Percentiles rank a stretch among this genome's conserved stretches.
Conservation (phyloP, 2,888 invertebrate genomes). For the Melanostoma scalare region DNA sequence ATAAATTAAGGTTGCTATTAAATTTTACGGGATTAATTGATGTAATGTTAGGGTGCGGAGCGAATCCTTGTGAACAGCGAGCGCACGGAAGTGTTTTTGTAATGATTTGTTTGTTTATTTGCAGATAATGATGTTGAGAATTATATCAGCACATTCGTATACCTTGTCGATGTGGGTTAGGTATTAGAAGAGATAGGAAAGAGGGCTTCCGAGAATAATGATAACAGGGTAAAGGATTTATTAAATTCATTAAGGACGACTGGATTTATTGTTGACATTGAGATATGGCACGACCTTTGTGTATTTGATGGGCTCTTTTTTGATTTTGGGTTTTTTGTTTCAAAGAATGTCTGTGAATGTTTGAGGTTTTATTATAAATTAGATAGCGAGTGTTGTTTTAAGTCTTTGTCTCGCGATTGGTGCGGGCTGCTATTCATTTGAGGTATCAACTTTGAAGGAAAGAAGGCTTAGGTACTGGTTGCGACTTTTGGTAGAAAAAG, state of each 20-base stretch:
- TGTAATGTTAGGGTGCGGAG: slow-evolving; percentile 41
- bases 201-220: background rate
- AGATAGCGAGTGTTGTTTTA: no score
- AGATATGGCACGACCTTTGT: slow-evolving; percentile 7
- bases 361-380: slow-evolving; percentile 3
- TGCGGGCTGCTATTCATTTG: no score
- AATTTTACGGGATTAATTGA: slow-evolving; percentile 60
- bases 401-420: no score
- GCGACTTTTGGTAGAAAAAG: no score
- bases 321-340: background rate
- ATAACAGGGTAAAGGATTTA: slow-evolving; percentile 14
- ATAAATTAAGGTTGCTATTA: slow-evolving; percentile 44
- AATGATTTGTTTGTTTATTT: slow-evolving; percentile 51
- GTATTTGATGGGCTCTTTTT: slow-evolving; percentile 5
- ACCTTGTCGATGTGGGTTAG: background rate
- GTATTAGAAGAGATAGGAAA: no score
- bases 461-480: no score
- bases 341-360: background rate
- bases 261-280: slow-evolving; percentile 22
- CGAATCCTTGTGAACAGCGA: slow-evolving; percentile 27
- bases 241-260: slow-evolving; percentile 18
- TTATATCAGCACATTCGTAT: slow-evolving; percentile 4
- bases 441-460: no score
- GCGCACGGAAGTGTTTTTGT: slow-evolving; percentile 12
- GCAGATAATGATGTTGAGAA: slow-evolving; percentile 34